These are phyloP conservation scores for Syngnathoides biaculeatus DNA, from an alignment of 2,113 vertebrate species.

Conservation along the genomic window DNA sequence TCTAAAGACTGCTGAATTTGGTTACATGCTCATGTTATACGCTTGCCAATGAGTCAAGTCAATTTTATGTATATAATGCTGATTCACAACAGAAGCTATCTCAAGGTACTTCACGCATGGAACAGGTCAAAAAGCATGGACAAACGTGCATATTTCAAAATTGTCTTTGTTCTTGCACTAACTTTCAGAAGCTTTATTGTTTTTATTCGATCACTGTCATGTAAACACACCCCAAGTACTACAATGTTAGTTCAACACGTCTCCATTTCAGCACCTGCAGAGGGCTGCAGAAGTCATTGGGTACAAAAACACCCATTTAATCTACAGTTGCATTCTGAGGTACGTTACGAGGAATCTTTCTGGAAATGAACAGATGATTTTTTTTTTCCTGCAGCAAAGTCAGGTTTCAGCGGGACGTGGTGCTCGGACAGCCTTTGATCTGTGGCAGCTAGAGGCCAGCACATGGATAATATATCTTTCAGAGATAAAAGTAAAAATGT, in stretches of 20 bases:
- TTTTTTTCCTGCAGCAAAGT: constrained; percentile 70
- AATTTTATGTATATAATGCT: background rate
- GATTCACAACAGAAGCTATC: background rate
- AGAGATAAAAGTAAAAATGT: constrained; percentile 81
- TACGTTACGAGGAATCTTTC: constrained; percentile 67
- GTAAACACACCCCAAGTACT: background rate
- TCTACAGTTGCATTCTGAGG: constrained; percentile 49
- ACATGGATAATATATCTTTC: constrained; percentile 79
- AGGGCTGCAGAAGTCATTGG: background rate
- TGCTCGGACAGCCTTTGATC: constrained; percentile 77
- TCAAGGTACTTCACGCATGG: background rate
- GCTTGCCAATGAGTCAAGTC: background rate
- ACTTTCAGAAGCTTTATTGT: too few relatives aligned
- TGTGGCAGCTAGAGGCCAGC: constrained; percentile 53
- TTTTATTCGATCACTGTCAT: constrained; percentile 1
- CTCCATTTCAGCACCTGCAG: constrained; percentile 2
- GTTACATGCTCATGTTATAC: background rate
- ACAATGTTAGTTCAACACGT: background rate
- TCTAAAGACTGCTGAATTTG: background rate
- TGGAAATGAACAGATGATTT: constrained; percentile 74
- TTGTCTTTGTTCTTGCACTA: background rate
- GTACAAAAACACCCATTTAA: constrained; percentile 37
- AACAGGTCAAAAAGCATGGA: background rate
- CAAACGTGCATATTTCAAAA: background rate
- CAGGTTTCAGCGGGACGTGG: constrained; percentile 74